phyloP scores from a whole-genome alignment of 2,113 vertebrate genomes.

The Amazona guildingii region DNA sequence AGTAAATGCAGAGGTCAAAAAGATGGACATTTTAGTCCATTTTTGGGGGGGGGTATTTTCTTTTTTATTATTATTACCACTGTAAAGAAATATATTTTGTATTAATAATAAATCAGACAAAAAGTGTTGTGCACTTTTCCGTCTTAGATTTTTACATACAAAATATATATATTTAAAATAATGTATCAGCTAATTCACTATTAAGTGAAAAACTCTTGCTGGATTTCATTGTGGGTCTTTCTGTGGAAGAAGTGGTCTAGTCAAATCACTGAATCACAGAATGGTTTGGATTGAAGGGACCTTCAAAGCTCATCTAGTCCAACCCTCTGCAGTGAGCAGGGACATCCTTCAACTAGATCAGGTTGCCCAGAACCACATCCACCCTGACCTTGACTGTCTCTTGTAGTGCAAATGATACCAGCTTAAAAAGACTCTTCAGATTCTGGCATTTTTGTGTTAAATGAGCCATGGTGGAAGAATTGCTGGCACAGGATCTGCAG shows the following conservation, averaged over 20 bases:
- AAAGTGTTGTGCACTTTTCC: neutral
- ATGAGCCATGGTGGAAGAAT: fast-evolving
- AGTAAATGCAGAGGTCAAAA: neutral
- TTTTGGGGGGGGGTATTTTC: neutral
- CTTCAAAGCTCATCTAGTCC: neutral
- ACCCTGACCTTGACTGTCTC: neutral
- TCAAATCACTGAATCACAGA: neutral
- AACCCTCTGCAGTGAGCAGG: neutral
- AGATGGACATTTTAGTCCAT: neutral
- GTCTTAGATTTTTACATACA: neutral
- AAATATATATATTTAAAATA: neutral
- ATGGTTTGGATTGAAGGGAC: neutral
- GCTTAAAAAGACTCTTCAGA: neutral
- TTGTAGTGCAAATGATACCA: neutral
- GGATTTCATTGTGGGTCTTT: neutral
- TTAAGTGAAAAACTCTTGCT: neutral
- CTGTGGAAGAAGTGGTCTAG: neutral
- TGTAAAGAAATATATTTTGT: neutral
- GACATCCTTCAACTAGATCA: neutral
- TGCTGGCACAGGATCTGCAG: neutral
- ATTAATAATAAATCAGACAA: neutral
- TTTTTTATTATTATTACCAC: neutral
- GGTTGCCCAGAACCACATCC: neutral
- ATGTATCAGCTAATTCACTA: neutral
- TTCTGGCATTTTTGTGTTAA: neutral